Evolutionary conservation across 2,888 invertebrate species (phyloP), one percentile per base, ranked within the genome.

Genomic region (Dioctria rufipes): DNA sequence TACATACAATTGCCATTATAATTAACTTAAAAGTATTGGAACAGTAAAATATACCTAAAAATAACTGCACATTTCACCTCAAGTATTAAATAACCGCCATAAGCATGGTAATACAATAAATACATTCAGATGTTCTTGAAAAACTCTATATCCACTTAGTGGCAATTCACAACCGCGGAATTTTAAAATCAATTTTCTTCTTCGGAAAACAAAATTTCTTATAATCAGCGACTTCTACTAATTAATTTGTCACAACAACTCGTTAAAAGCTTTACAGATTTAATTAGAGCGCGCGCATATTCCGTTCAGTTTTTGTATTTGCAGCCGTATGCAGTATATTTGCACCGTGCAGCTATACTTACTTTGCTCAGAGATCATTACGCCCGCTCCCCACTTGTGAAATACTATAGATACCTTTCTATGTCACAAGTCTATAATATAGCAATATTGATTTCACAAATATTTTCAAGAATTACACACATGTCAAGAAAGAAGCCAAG

Each of bases 211-310:
- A 71, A 71, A 69, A 69, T 58, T 58, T 73, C 73, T 58, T 8
- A 42, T 40, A 25, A 25, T 25, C 25, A 58, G 60, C 39, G 42
- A 42, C 43, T 42, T 73, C 73, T 73, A 73, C 73, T 73, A 73
- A 73, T 73, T 73, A 73, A 73, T 73, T 73, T 73, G 73, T 73
- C 73, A 73, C 73, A 73, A 73, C 73, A 73, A 73, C 42, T 39
- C 73, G 73, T 13, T 4, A 43, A 58, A 43, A 13, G 73, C 60
- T 73, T 58, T 58, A 58, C 58, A 58, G 60, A 73, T 42, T 60
- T 73, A 60, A 73, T 73, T 73, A 73, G 73, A 73, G 58, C 54
- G 73, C 73, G 46, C 13, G 42, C 67, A 25, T 25, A 25, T 25
- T 13, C 37, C 67, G 42, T 39, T 61, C 61, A 8, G 1, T 39